These are phyloP conservation scores for Globicephala melas DNA, from an alignment of 2,113 vertebrate species.

Conservation along the genomic window DNA sequence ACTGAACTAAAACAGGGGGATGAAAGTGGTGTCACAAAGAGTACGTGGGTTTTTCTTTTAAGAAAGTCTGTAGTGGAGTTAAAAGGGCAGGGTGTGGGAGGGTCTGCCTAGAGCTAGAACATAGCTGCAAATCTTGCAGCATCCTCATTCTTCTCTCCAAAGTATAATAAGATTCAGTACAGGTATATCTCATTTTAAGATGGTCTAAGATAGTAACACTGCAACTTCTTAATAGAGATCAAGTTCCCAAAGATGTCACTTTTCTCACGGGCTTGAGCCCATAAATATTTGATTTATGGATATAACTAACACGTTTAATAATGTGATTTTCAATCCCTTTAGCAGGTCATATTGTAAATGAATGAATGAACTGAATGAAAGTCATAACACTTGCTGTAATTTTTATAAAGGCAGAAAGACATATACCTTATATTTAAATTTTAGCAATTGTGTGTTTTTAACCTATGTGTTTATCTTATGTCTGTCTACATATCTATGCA, in stretches of 20 bases:
- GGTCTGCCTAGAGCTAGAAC: not conserved
- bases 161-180: slow-evolving; percentile 36
- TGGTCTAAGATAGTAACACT: slow-evolving; percentile 41
- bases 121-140: slow-evolving; percentile 16
- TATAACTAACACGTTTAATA: slow-evolving; percentile 32
- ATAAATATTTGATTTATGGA: slow-evolving; percentile 39
- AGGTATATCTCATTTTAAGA: slow-evolving; percentile 48
- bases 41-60: slow-evolving; percentile 32
- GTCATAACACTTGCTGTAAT: not conserved
- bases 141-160: not conserved
- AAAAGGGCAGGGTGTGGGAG: not conserved
- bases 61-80: slow-evolving; percentile 41
- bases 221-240: slow-evolving; percentile 44
- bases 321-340: not conserved
- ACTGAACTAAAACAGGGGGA: not conserved
- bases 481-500: not conserved
- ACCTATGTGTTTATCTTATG: not conserved
- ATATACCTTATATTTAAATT: not conserved
- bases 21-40: not conserved
- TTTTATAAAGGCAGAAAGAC: not conserved
- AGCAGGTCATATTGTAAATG: not conserved
- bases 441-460: not conserved
- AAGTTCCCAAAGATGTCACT: slow-evolving; percentile 26
- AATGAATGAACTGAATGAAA: not conserved
- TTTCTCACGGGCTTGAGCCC: not conserved